phyloP scores from a whole-genome alignment of 2,797 vertebrate genomes.

The Mus caroli region DNA sequence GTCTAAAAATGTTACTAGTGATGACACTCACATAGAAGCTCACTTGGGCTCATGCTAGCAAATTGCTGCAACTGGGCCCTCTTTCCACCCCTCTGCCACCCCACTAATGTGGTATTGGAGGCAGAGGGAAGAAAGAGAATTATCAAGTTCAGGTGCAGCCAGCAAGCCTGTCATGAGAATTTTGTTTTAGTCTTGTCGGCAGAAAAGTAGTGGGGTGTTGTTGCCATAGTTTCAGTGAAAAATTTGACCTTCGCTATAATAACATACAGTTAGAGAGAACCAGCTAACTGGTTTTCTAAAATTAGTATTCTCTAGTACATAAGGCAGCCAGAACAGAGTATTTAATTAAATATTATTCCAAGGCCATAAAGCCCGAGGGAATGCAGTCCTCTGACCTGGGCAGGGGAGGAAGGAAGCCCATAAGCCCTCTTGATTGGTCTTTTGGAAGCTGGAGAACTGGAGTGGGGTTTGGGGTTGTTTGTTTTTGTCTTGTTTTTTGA shows the following conservation, averaged over 20 bases:
- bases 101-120: conserved; percentile 73
- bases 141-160: conserved; percentile 76
- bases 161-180: conserved; percentile 85
- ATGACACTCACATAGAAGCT: conserved; percentile 59
- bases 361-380: conserved; percentile 86
- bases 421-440: conserved; percentile 30
- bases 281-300: conserved; percentile 91
- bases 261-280: conserved; percentile 88
- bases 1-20: conserved; percentile 75
- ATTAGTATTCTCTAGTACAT: conserved; percentile 89
- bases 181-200: conserved; percentile 82
- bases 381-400: conserved; percentile 82
- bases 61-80: background rate
- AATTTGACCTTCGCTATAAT: conserved; percentile 90
- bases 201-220: conserved; percentile 87
- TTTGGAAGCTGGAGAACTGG: conserved; percentile 37
- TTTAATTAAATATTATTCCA: conserved; percentile 89
- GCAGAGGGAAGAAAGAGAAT: conserved; percentile 70
- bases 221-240: conserved; percentile 91
- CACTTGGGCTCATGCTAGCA: conserved; percentile 12
- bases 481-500: background rate
- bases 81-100: background rate
- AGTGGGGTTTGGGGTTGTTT: background rate
- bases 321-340: conserved; percentile 87
- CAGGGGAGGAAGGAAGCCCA: conserved; percentile 72